Evolutionary conservation across 2,888 invertebrate genomes (phyloP), one percentile per base, ranked within the genome.

Genomic region (Caenorhabditis sp.): DNA sequence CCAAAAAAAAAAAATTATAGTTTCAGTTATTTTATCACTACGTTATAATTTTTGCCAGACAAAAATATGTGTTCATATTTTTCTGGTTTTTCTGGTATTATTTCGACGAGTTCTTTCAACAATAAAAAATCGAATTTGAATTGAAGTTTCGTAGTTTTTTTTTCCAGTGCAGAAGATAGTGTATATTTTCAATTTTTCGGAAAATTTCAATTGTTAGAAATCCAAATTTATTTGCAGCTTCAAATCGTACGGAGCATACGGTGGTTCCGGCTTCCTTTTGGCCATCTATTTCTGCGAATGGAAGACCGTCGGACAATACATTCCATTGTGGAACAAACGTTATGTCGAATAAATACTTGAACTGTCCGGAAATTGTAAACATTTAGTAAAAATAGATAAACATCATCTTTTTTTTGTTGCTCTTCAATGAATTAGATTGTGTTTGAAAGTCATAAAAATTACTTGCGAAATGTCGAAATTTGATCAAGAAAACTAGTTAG

Each of bases 251-350:
- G 82, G 76, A 24, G 81, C 83, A 26, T 85, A 80, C 69, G 83
- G 84, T 19, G 81, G 76, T 17, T 72, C 81, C 14, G 83, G 70
- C 23, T 82, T 84, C 77, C 73, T 85, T 4, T 58, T 83, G 69
- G 81, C 81, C 37, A 79, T 86, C 69, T 86, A 85, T 72, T 82
- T 84, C 80, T 83, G 81, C 63, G 86, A 86, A 51, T 86, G 85
- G 85, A 83, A 83, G 69, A 81, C 82, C 23, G 76, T 80, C 58
- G 84, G 84, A 58, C 79, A 85, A 75, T 84, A 74, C 77, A 83
- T 86, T 50, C 86, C 86, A 50, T 73, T 85, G 59, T 86, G 85
- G 83, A 82, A 79, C 75, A 78, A 77, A 69, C 69, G 80, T 23
- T 80, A 77, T 66, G 71, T 78, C 72, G 75, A 75, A 70, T 75